Conservation (phyloP, 2,113 vertebrate genomes). For the Pipra filicauda region DNA sequence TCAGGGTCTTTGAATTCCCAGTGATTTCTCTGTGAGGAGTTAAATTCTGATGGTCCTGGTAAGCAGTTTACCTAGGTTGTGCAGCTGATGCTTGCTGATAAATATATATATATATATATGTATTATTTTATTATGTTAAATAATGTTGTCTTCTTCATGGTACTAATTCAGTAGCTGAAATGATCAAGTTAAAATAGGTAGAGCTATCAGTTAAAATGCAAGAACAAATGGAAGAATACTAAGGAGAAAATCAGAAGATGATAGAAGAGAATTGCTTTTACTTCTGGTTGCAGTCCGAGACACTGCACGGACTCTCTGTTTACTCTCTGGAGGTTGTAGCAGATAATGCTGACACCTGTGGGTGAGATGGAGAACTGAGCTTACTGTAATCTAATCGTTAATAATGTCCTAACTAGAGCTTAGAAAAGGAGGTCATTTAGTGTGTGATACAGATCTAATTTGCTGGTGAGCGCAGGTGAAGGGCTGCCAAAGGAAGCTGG, state of each 20-base stretch:
- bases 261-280: neutral
- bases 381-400: neutral
- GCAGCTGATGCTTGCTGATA: neutral
- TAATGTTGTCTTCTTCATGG: neutral
- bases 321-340: neutral
- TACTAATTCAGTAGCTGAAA: neutral
- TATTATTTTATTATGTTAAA: no score
- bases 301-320: neutral
- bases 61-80: neutral
- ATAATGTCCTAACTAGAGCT: neutral
- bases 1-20: neutral
- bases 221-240: neutral
- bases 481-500: neutral
- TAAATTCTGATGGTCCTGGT: neutral
- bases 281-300: neutral
- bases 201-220: neutral
- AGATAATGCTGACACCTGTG: neutral
- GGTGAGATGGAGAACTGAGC: neutral
- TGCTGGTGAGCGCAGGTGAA: neutral
- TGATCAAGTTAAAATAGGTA: neutral
- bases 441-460: neutral
- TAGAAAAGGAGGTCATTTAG: neutral
- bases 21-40: neutral
- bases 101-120: accelerated
- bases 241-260: neutral